phyloP scores from a whole-genome alignment of 2,113 vertebrate genomes.

The Scortum barcoo region DNA sequence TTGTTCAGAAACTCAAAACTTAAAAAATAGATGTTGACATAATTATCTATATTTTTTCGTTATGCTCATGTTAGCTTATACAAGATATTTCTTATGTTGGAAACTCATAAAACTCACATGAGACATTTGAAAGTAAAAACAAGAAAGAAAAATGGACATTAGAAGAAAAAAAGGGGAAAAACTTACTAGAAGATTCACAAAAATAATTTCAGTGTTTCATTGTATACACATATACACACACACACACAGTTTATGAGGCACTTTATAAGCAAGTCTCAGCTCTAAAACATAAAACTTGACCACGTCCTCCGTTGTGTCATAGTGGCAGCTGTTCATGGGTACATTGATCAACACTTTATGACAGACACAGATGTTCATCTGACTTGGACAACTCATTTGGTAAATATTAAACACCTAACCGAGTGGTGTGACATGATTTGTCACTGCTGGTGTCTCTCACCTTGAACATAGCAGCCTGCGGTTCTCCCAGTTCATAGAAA shows the following conservation, averaged over 20 bases:
- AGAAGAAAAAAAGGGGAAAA: neutral
- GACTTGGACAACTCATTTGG: neutral
- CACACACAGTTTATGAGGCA: too few species aligned
- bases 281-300: neutral
- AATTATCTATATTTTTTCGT: too few species aligned
- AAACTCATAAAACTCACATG: neutral
- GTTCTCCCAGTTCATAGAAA: conserved; percentile 97
- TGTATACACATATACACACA: too few species aligned
- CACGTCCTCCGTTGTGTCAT: neutral
- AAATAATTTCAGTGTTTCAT: neutral
- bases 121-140: neutral
- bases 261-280: neutral
- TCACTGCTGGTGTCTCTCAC: conserved; percentile 78
- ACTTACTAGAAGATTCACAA: neutral
- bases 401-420: conserved; percentile 15
- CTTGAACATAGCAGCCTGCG: conserved; percentile 99
- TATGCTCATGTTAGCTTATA: too few species aligned
- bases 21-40: too few species aligned
- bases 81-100: too few species aligned
- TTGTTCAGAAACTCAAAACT: too few species aligned
- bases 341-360: neutral
- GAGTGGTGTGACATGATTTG: neutral
- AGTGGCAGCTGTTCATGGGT: conserved; percentile 21
- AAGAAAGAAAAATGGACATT: neutral
- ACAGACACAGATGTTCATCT: conserved; percentile 22